phyloP scores from a whole-genome alignment of 2,888 invertebrate species.

The Mesopsocus fuscifrons region DNA sequence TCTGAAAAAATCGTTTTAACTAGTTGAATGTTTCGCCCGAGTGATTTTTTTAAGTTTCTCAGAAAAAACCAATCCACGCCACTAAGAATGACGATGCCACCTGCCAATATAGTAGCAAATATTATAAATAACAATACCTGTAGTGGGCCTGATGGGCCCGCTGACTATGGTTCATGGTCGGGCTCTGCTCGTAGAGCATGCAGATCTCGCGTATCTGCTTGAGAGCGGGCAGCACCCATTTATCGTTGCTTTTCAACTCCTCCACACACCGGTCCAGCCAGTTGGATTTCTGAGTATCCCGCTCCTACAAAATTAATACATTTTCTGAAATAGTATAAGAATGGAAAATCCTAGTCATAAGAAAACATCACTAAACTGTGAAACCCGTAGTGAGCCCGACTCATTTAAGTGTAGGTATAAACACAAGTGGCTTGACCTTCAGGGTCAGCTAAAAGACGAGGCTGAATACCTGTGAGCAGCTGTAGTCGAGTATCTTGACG shows the following conservation, averaged over 20 bases:
- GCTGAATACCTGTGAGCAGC: conserved; percentile 87
- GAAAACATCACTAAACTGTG: no score
- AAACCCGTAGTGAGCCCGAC: no score
- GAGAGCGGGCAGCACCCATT: conserved; percentile 86
- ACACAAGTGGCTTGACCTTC: no score
- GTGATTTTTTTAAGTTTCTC: no score
- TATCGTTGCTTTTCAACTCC: conserved; percentile 68
- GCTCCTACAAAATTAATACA: conserved; percentile 33
- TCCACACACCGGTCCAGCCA: conserved; percentile 96
- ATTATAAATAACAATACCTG: no score
- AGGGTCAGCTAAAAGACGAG: no score
- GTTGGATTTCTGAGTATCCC: conserved; percentile 86
- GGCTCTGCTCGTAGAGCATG: conserved; percentile 74
- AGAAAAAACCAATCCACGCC: no score
- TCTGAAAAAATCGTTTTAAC: no score
- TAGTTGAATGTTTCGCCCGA: no score
- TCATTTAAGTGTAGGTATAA: no score
- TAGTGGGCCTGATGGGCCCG: conserved; percentile 36
- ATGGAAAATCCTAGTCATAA: neutral
- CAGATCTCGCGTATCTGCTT: conserved; percentile 94
- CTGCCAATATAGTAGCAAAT: no score
- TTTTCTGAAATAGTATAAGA: neutral
- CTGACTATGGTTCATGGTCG: conserved; percentile 38
- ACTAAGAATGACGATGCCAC: no score
- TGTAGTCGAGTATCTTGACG: conserved; percentile 93